These are phyloP conservation scores for Oxyruncus cristatus DNA, from an alignment of 2,113 vertebrate species.

Conservation along the genomic window DNA sequence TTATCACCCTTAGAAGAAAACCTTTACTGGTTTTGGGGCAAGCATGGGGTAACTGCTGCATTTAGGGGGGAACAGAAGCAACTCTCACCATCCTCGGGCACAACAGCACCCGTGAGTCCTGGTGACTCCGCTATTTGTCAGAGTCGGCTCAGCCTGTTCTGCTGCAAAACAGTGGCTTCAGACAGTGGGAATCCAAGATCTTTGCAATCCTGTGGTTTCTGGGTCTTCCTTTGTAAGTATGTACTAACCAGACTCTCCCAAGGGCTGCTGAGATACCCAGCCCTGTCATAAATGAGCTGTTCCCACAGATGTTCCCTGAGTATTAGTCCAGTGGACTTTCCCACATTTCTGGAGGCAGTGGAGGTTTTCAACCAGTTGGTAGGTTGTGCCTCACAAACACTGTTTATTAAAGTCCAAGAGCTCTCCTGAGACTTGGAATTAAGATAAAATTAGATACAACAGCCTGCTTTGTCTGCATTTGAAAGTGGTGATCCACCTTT, in stretches of 20 bases:
- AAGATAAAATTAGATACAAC: slow-evolving; percentile 32
- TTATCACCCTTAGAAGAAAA: background rate
- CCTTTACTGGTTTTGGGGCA: background rate
- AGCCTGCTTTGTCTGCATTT: background rate
- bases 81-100: background rate
- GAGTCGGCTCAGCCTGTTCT: background rate
- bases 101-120: accelerated
- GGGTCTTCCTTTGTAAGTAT: background rate
- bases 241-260: background rate
- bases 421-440: slow-evolving; percentile 15
- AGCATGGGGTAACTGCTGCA: background rate
- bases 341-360: slow-evolving; percentile 1
- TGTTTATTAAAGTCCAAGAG: background rate
- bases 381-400: background rate
- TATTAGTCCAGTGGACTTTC: background rate
- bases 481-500: background rate
- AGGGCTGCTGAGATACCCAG: background rate
- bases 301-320: background rate
- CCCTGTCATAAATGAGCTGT: background rate
- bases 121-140: background rate
- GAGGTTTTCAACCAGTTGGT: background rate
- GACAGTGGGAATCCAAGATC: background rate
- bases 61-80: background rate
- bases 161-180: background rate
- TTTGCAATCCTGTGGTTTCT: background rate